Evolutionary conservation across 2,888 invertebrate genomes (phyloP).

Genomic region (Tupiocoris notatus): DNA sequence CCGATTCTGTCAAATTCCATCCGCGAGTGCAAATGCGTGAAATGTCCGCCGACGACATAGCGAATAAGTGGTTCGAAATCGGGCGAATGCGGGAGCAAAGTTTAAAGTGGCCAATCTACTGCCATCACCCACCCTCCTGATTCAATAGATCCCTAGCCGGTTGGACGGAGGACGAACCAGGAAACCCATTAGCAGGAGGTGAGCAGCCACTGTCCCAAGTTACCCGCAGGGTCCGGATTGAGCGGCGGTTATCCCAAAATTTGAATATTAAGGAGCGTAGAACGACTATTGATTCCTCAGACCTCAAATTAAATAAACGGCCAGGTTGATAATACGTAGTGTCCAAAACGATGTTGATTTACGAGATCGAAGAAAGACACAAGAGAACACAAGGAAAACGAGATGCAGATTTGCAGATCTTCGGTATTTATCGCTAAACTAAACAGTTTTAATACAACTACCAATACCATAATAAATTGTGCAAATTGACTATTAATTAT

Average conservation of each 20-base stretch:
- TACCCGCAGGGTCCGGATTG: background rate
- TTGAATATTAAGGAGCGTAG: constrained; percentile 27
- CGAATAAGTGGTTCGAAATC: background rate
- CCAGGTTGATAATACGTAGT: too few species aligned
- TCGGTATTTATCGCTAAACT: too few species aligned
- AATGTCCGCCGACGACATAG: background rate
- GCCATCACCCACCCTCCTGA: background rate
- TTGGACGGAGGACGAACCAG: background rate
- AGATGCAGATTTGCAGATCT: too few species aligned
- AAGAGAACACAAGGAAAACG: too few species aligned
- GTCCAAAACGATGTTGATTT: too few species aligned
- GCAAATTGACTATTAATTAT: too few species aligned
- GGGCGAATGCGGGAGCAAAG: background rate
- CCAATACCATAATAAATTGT: too few species aligned
- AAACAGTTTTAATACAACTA: too few species aligned
- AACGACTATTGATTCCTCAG: constrained; percentile 17
- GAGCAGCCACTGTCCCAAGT: background rate
- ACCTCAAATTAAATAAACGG: constrained; percentile 18
- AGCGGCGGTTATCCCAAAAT: constrained; percentile 19
- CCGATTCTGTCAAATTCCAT: too few species aligned
- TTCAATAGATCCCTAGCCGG: background rate
- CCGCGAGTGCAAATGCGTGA: too few species aligned
- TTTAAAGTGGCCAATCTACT: background rate
- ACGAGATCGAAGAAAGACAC: too few species aligned
- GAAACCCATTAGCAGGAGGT: background rate